Evolutionary conservation across 2,888 invertebrate genomes (phyloP), one percentile per base, ranked within the genome.

Genomic region (Zaprionus lineosus): DNA sequence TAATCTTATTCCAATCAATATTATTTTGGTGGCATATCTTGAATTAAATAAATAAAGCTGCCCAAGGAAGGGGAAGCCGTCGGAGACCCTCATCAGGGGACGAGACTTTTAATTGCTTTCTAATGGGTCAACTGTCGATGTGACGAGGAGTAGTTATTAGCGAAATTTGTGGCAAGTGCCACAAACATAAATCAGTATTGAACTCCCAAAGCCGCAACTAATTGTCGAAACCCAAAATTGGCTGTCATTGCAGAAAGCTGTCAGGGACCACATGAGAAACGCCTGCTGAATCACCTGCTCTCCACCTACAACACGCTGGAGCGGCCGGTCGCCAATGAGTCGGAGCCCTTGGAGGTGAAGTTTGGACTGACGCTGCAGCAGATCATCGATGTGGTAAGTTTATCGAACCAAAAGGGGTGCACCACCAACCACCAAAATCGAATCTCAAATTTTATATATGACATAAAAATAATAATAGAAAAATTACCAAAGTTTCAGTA

Each of bases 381-480:
- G 91, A 97, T 97, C 90, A 97, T 97, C 89, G 97, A 97, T 91
- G 97, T 97, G 95, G 97, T 97, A 91, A 95, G 96, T 94, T 56
- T 1, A n/a, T 9, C 18, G 14, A 15, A 31, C n/a, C 14, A 11
- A 15, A 24, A 33, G 16, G 34, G 53, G 52, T 28, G 48, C 31
- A 59, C 37, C 21, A 40, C 7, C 21, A 21, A 21, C 4, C 21
- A 21, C n/a, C n/a, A n/a, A n/a, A n/a, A n/a, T n/a, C n/a, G n/a
- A n/a, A n/a, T n/a, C n/a, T n/a, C n/a, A n/a, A n/a, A n/a, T n/a
- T n/a, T n/a, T n/a, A 7, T 21, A 21, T 21, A 21, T 21, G 28
- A 41, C 47, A 12, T 33, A 52, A 31, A 50, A 56, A 43, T 34
- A 33, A 52, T 48, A 41, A 46, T 37, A 29, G 37, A 44, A 37